Base-by-base conservation (phyloP, 2,888 invertebrate genomes). In the Metellina segmentata region DNA sequence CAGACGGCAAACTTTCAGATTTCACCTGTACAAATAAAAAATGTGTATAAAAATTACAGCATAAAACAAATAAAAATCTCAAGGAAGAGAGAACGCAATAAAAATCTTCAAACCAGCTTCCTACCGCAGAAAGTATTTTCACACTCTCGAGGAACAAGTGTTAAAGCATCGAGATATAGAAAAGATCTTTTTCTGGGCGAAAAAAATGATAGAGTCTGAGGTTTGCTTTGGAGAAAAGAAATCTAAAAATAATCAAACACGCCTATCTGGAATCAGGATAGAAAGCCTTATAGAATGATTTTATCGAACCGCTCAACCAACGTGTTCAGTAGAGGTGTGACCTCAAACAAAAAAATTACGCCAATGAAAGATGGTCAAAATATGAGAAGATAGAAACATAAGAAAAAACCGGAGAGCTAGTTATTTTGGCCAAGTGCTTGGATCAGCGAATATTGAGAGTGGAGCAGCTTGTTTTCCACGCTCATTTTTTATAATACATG, bases 61-160 rank as follows among this genome's bases (percentile, higher is more conserved):
- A 11, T 16, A 61, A 61, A 61, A 61, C 61, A 53, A 83, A 83
- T 48, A 72, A 83, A 74, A 20, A 20, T 51, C 16, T 51, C 20
- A 51, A 20, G 53, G 20, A 53, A 34, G 7, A 34, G 7, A 19
- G 49, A 88, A 81, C 51, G 74, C 13, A 16, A 89, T 69, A 77
- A 70, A 19, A 16, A 61, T 52, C 71, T 61, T 34, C 61, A 34
- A 48, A 81, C 52, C 74, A 71, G 51, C 74, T 87, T 53, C 74
- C 69, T 87, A 71, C 51, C 19, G 75, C 78, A 75, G 81, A 87
- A 91, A 85, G 86, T 86, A 87, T 69, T 91, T 91, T 74, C 78
- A 53, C 87, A 91, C 91, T 91, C 86, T 86, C 86, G 86, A 86
- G 82, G 86, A 91, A 91, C 91, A 91, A 91, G 82, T 87, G 91